These are phyloP conservation scores for Pterobdella sp. DNA, from an alignment of 2,888 invertebrate species.

Conservation along the genomic window DNA sequence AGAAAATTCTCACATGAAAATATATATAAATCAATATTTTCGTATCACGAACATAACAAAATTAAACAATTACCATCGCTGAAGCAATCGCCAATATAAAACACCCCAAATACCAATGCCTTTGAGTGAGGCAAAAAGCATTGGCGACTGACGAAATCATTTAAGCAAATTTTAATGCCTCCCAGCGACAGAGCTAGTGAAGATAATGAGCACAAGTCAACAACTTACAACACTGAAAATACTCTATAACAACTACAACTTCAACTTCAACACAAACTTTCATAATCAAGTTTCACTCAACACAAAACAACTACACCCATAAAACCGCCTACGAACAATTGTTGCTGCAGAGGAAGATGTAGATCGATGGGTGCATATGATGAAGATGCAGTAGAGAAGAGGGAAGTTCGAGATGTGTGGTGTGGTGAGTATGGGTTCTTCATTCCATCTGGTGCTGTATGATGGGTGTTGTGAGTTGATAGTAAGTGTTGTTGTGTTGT, in stretches of 20 bases:
- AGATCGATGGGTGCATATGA: constrained; percentile 66
- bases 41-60: too few relatives aligned
- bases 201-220: not conserved
- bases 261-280: not conserved
- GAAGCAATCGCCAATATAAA: too few relatives aligned
- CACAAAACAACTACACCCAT: too few relatives aligned
- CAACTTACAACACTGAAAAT: not conserved
- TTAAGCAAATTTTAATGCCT: too few relatives aligned
- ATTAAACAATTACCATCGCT: too few relatives aligned
- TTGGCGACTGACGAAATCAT: too few relatives aligned
- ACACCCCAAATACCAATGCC: too few relatives aligned
- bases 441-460: constrained; percentile 26
- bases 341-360: constrained; percentile 72
- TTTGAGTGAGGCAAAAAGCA: too few relatives aligned
- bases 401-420: constrained; percentile 19
- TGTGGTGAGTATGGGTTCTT: not conserved
- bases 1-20: too few relatives aligned
- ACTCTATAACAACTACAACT: not conserved
- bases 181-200: not conserved
- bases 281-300: not conserved
- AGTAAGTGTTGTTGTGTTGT: not conserved
- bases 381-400: constrained; percentile 14
- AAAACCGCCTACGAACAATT: constrained; percentile 63
- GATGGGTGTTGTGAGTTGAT: not conserved
- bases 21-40: too few relatives aligned